These are phyloP conservation scores for Malaclemys terrapin DNA, from an alignment of 2,113 vertebrate genomes.

Conservation along the genomic window DNA sequence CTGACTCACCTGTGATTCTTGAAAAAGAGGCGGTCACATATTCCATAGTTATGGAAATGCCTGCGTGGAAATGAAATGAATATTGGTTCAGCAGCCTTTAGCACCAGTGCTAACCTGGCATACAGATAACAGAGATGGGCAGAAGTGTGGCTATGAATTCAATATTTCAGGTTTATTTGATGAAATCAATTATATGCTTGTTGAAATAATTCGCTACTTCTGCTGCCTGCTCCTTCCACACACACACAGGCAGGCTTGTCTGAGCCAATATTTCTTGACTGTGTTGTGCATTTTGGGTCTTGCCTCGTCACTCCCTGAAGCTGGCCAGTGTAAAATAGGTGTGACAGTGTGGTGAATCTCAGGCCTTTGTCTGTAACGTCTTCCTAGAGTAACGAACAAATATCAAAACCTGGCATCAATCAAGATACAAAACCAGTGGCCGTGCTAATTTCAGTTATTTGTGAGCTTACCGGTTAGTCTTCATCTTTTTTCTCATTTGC, in stretches of 20 bases:
- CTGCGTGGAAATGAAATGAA: background rate
- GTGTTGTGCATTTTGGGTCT: background rate
- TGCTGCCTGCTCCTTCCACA: background rate
- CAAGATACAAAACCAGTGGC: background rate
- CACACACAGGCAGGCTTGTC: background rate
- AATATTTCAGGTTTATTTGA: background rate
- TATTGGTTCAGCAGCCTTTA: background rate
- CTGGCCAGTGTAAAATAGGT: background rate
- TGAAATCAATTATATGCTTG: background rate
- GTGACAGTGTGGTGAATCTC: background rate
- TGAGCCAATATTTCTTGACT: background rate
- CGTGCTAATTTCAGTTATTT: background rate
- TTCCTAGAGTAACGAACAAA: background rate
- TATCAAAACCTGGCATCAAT: background rate
- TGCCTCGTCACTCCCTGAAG: background rate
- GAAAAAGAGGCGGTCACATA: background rate
- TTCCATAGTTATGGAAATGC: background rate
- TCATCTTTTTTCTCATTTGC: background rate
- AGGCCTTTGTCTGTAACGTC: background rate
- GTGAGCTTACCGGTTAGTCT: background rate
- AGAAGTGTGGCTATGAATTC: background rate
- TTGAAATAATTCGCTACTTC: background rate
- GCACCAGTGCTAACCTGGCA: background rate
- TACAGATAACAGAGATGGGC: background rate
- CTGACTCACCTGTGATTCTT: background rate